Percentiles rank a stretch among this genome's conserved stretches.
phyloP scores from a whole-genome alignment of 2,888 invertebrate genomes.

The Synergus itoensis region DNA sequence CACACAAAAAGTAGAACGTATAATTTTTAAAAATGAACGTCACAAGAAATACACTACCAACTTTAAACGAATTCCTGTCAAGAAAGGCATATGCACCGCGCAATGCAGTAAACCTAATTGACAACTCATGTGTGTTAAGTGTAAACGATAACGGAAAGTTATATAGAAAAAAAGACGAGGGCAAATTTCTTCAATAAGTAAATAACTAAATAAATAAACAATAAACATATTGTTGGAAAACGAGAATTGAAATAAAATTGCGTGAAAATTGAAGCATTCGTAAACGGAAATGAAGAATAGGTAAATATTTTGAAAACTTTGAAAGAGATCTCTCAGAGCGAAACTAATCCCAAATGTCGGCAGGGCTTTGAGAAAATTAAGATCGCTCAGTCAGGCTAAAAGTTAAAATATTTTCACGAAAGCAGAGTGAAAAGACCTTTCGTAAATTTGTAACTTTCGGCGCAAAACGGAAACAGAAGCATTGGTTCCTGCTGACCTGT shows the following conservation, averaged over 20 bases:
- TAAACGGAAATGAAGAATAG: not conserved
- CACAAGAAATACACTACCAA: not conserved
- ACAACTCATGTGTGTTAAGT: slow-evolving; percentile 18
- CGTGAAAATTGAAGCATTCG: not conserved
- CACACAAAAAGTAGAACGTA: too few species aligned
- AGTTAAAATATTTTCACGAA: slow-evolving; percentile 21
- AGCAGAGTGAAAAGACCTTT: slow-evolving; percentile 1
- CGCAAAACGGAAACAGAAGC: slow-evolving; percentile 23
- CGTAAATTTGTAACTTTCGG: slow-evolving; percentile 45
- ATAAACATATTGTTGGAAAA: not conserved
- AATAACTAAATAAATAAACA: not conserved
- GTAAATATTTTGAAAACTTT: slow-evolving; percentile 2
- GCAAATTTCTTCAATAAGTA: too few species aligned
- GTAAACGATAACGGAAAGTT: slow-evolving; percentile 16
- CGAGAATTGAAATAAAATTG: not conserved
- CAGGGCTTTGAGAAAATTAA: slow-evolving; percentile 5
- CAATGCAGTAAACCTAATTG: slow-evolving; percentile 19
- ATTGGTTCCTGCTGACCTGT: slow-evolving; percentile 15
- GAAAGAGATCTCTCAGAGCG: not conserved
- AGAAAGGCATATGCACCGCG: slow-evolving; percentile 13
- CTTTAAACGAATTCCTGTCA: slow-evolving; percentile 4
- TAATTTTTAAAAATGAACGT: too few species aligned
- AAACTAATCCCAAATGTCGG: slow-evolving; percentile 20
- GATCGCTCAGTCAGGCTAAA: slow-evolving; percentile 13
- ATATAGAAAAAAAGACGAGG: not conserved